Conservation (phyloP, 2,113 vertebrate genomes). For the Fulmarus glacialis region DNA sequence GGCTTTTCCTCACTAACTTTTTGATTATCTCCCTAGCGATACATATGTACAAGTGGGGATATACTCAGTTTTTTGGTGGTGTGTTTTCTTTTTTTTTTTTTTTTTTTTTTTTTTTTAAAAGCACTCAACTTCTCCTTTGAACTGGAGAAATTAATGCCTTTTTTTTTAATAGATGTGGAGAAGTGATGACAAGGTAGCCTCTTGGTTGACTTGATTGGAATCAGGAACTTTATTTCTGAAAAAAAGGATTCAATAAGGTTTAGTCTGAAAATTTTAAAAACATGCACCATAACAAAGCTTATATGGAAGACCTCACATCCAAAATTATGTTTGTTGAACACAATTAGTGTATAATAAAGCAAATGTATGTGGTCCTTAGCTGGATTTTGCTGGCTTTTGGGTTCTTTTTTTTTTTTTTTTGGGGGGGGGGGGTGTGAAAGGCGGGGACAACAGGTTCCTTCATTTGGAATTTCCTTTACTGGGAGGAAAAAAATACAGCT, state of each 20-base stretch:
- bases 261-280: neutral
- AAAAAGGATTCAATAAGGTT: neutral
- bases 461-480: neutral
- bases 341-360: neutral
- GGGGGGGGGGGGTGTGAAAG: no score
- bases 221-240: neutral
- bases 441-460: no score
- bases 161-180: neutral
- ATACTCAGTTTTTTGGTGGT: neutral
- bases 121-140: neutral
- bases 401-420: no score
- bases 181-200: neutral
- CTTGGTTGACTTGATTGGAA: neutral
- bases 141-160: neutral
- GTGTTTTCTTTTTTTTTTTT: neutral
- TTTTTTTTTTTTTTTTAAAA: neutral
- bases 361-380: neutral
- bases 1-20: neutral
- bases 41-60: accelerated
- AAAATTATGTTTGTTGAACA: neutral
- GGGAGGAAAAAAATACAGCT: neutral
- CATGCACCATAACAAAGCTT: neutral
- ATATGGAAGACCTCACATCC: neutral
- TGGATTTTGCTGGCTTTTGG: neutral
- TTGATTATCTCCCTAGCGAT: neutral